A percentile compares a stretch with the other conserved stretches of the same genome.
Conservation (phyloP, 2,113 vertebrate genomes). For the Sterrhoptilus dennistouni region DNA sequence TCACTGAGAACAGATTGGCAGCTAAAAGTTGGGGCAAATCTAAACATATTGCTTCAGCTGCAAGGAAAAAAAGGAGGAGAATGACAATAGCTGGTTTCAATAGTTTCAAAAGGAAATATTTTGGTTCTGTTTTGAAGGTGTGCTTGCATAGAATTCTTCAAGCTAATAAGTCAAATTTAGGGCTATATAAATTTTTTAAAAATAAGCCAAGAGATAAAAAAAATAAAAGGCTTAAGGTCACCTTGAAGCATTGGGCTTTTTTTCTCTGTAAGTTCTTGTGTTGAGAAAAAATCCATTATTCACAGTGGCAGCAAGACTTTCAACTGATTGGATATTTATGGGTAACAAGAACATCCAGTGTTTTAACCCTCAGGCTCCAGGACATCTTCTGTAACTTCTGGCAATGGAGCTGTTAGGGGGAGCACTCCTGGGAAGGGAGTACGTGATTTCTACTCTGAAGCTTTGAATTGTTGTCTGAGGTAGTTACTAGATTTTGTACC, state of each 20-base stretch:
- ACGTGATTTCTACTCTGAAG: accelerated
- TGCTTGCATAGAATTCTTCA: not conserved
- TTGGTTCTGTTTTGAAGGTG: not conserved
- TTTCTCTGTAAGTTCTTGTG: not conserved
- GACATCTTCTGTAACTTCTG: not conserved
- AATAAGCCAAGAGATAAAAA: not conserved
- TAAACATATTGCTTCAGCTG: not conserved
- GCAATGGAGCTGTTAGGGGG: not conserved
- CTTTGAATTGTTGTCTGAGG: not conserved
- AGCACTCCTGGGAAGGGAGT: not conserved
- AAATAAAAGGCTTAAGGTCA: not conserved
- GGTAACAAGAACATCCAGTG: not conserved
- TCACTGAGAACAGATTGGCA: not conserved
- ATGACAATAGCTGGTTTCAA: not conserved
- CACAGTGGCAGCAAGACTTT: not conserved
- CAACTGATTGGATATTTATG: conserved; percentile 20
- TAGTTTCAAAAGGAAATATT: not conserved
- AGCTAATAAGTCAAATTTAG: not conserved
- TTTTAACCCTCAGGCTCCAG: not conserved
- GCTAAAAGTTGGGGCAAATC: not conserved
- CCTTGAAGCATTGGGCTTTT: not conserved
- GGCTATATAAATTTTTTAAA: not conserved
- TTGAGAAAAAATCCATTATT: conserved; percentile 33
- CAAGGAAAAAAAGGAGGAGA: not conserved
- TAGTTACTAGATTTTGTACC: not conserved